Base-by-base conservation (phyloP, 2,888 invertebrate genomes). In the Drosophila emarginata region DNA sequence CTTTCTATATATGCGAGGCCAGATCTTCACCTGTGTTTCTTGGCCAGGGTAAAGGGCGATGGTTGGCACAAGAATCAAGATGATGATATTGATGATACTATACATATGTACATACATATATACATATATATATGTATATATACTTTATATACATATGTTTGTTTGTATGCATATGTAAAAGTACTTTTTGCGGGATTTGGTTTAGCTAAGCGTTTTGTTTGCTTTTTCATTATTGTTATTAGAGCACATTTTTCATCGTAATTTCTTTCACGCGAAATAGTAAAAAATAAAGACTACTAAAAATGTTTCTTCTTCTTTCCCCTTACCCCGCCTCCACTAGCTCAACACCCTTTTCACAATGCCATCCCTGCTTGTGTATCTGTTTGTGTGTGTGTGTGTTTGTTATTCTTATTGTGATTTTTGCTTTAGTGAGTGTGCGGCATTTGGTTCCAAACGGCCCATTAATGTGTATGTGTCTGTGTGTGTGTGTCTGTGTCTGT, bases 161-260 rank as follows among this genome's bases (percentile, higher is more conserved):
- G 32, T 32, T 9, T 32, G 11, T 32, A 32, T 32, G 32, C 1
- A 32, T 32, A 32, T 32, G 32, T 32, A 32, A 1, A 32, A 61
- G 57, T 67, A 61, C 67, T 71, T 67, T 65, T 67, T 74, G 63
- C 53, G 71, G 64, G 67, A 58, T 72, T 73, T 73, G 70, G 64
- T 78, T 32, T 32, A 11, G 32, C 9, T 32, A 32, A 32, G 32
- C 32, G 32, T 32, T 71, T 84, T 80, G 78, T 85, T 82, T 80
- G 82, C 77, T 82, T 82, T 75, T 82, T 80, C 79, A 78, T 82
- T 84, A 82, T 82, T 82, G 85, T 84, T 82, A 82, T 84, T 81
- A 82, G 81, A 82, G 85, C 85, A 84, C 85, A 82, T 82, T 82
- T 84, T 81, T 82, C 79, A 79, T 78, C 78, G 85, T 82, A 84